A percentile compares a stretch with the other conserved stretches of the same genome.
Conservation (phyloP, 2,797 vertebrate genomes). For the Tragelaphus eurycerus region DNA sequence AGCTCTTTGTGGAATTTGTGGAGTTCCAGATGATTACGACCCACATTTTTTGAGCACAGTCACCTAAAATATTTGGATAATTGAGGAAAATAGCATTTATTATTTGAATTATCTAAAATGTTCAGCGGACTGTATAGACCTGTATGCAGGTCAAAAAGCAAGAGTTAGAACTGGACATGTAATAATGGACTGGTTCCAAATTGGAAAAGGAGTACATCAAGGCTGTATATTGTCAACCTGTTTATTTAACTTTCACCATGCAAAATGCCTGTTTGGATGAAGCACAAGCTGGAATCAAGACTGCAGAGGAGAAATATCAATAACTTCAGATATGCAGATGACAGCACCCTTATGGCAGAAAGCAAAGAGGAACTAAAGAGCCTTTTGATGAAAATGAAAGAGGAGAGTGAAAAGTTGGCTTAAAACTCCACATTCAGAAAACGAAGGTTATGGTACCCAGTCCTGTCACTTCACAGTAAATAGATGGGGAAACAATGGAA, state of each 20-base stretch:
- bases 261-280: not conserved
- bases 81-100: not conserved
- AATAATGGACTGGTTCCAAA: not conserved
- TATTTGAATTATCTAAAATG: slow-evolving; percentile 20
- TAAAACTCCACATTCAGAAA: not conserved
- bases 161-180: not conserved
- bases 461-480: not conserved
- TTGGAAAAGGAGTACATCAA: not conserved
- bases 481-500: not conserved
- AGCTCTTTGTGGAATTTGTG: not conserved
- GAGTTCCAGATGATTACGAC: not conserved
- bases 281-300: not conserved
- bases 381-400: not conserved
- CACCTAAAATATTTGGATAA: slow-evolving; percentile 6
- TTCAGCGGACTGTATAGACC: not conserved
- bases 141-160: not conserved
- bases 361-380: not conserved
- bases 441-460: not conserved
- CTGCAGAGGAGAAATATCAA: not conserved
- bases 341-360: not conserved
- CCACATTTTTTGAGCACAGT: not conserved
- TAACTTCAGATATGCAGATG: not conserved
- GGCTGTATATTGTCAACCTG: not conserved
- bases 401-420: not conserved
- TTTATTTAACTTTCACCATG: not conserved